Evolutionary conservation across 2,113 vertebrate genomes (phyloP).

Genomic region (Chauna torquata): DNA sequence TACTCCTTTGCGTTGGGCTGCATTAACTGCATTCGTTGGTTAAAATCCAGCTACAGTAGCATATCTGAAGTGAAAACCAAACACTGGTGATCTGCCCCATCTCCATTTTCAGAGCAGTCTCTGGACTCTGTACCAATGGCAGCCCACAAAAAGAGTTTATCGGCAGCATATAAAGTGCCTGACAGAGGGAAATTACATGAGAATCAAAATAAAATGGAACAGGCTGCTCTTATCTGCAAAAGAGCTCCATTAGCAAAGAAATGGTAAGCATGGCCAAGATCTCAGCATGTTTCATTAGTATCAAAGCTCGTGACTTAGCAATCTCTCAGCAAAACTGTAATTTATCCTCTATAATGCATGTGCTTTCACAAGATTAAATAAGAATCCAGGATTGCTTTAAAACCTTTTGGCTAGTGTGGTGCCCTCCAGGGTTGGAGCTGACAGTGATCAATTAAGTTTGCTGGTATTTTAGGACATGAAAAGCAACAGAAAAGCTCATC

Average conservation of each 20-base stretch:
- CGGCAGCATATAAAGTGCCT: fast-evolving
- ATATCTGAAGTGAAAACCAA: neutral
- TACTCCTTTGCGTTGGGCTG: fast-evolving
- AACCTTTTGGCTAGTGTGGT: neutral
- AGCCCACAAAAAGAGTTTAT: neutral
- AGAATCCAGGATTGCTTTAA: neutral
- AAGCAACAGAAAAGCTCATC: neutral
- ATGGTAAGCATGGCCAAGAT: neutral
- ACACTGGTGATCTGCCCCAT: fast-evolving
- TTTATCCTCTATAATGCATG: neutral
- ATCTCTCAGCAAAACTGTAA: neutral
- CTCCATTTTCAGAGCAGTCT: neutral
- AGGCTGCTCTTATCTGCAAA: neutral
- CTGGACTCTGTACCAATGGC: fast-evolving
- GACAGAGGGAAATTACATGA: neutral
- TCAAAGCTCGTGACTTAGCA: neutral
- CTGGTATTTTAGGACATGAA: neutral
- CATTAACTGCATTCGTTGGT: fast-evolving
- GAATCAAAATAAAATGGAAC: neutral
- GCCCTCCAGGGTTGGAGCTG: neutral
- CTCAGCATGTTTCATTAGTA: neutral
- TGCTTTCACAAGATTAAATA: neutral
- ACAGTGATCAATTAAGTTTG: neutral
- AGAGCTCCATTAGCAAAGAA: neutral
- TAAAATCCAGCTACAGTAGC: neutral